phyloP scores from a whole-genome alignment of 2,888 invertebrate species.

The Eristalis tenax region DNA sequence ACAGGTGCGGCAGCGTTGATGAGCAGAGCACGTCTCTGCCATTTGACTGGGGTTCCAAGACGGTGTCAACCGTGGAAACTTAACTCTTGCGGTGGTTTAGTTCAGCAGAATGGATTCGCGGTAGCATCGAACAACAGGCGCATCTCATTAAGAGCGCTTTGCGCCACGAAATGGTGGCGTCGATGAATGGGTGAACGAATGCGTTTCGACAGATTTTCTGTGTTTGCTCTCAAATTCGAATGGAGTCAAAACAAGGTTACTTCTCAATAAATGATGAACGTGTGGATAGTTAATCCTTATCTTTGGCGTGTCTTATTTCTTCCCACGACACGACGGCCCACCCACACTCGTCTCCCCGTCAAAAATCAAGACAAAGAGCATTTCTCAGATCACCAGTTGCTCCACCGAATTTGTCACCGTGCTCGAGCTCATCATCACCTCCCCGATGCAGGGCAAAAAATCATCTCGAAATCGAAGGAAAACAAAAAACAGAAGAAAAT shows the following conservation, averaged over 20 bases:
- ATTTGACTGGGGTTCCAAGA: slow-evolving; percentile 6
- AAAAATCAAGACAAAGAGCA: background rate
- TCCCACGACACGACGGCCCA: background rate
- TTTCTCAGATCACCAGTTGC: background rate
- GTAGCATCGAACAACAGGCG: no score
- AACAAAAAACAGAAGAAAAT: background rate
- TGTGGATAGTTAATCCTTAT: no score
- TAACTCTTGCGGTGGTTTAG: background rate
- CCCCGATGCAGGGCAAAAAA: background rate
- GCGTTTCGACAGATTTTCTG: no score
- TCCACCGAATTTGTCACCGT: background rate
- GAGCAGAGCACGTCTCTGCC: slow-evolving; percentile 5
- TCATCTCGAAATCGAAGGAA: background rate
- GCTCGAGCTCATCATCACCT: background rate
- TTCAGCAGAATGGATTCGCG: background rate
- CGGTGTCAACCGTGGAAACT: background rate
- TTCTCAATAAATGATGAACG: no score
- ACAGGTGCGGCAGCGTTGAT: background rate
- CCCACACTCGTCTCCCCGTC: background rate
- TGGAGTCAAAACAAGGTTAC: no score
- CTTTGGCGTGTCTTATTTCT: no score
- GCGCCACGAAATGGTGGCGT: no score
- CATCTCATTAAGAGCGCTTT: no score
- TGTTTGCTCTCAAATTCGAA: no score
- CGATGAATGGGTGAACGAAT: no score